Evolutionary conservation across 2,888 invertebrate genomes (phyloP).

Genomic region (Megamerina dolium): DNA sequence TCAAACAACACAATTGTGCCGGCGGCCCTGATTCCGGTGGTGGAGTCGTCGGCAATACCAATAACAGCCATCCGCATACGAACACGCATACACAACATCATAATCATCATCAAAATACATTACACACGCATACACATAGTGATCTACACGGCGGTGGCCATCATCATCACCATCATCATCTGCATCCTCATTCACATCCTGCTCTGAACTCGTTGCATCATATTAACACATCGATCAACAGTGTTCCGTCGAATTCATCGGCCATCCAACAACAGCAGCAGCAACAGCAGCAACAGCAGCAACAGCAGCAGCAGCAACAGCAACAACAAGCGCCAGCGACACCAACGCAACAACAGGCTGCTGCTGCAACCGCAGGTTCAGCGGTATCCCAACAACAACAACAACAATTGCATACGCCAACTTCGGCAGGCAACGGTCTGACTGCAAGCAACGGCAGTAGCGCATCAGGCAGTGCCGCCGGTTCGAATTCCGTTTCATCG

Average conservation of each 20-base stretch:
- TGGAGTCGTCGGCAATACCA: constrained; percentile 37
- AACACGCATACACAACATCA: constrained; percentile 13
- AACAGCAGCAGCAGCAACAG: constrained; percentile 25
- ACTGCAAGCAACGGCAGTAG: constrained; percentile 27
- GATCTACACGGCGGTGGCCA: too few species aligned
- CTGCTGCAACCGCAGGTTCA: constrained; percentile 19
- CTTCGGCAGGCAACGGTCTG: constrained; percentile 20
- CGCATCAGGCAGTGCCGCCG: constrained; percentile 25
- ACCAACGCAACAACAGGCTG: constrained; percentile 33
- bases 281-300: constrained; percentile 19
- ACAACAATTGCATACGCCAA: constrained; percentile 18
- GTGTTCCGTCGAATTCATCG: constrained; percentile 22
- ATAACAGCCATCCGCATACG: constrained; percentile 25
- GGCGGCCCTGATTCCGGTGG: constrained; percentile 56
- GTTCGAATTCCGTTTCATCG: constrained; percentile 26
- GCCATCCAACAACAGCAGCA: constrained; percentile 15
- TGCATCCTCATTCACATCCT: constrained; percentile 17
- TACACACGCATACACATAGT: constrained; percentile 12
- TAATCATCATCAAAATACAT: constrained; percentile 7
- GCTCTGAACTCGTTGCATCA: constrained; percentile 14
- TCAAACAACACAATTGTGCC: constrained; percentile 74
- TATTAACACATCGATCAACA: constrained; percentile 16
- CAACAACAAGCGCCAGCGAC: constrained; percentile 45
- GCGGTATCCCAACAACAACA: constrained; percentile 2
- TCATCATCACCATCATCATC: constrained; percentile 12